Evolutionary conservation across 2,797 vertebrate species (phyloP), one percentile per base, ranked within the genome.

Genomic region (Okamejei kenojei): DNA sequence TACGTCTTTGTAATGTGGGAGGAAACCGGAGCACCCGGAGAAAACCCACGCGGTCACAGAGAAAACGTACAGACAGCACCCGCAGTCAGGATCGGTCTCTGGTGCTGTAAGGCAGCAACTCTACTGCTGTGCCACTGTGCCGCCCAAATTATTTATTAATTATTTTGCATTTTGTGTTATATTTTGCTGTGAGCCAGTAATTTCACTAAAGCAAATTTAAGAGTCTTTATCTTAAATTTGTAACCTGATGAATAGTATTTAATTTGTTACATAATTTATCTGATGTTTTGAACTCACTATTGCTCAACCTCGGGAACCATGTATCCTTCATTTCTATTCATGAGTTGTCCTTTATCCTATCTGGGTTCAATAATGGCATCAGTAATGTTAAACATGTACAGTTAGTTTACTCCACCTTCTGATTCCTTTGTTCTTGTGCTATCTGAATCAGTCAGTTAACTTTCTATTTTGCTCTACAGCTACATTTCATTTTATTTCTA

Each of bases 161-260:
- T 68, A n/a, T 63, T 21, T 17, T 8, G 15, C n/a, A 65, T 63
- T 88, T 19, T 1, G 7, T 35, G 54, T 63, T 63, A 86, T 65
- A 63, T 58, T 86, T 86, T 86, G 29, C 82, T 86, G 82, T 86
- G 84, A 65, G 19, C 84, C 29, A 88, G 17, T 78, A 35, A 78
- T 13, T 32, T 78, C 77, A 78, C 13, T 11, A 78, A 78, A 78
- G 77, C 32, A 78, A 78, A 35, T 88, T 88, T 32, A 26, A 1
- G 45, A 15, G 32, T 65, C 61, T 68, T 68, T 35, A 88, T 21
- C 32, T 79, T 35, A 7, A 79, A 79, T 17, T 68, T 1, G 17
- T 17, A 21, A n/a, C 9, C 10, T 88, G 5, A 78, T 65, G n/a
- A 8, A 15, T 65, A 17, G 5, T 35, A 2, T 84, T 84, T 84